Evolutionary conservation across 1,140 invertebrate genomes (phyloP).

Genomic region (Eriocheir sinensis): DNA sequence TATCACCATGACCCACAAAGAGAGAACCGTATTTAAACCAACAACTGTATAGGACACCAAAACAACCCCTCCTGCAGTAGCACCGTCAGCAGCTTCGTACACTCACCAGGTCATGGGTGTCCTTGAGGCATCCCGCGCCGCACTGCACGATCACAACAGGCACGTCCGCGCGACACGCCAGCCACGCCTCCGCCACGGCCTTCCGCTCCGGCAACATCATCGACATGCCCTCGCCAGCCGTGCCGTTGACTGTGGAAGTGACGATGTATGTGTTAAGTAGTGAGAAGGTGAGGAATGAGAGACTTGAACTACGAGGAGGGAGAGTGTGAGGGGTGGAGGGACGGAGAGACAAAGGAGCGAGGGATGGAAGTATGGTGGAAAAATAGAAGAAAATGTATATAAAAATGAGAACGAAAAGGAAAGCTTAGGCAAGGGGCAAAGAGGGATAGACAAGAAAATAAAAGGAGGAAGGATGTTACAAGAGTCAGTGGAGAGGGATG

Average conservation of each 20-base stretch:
- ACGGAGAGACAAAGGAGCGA: no score
- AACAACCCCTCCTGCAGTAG: no score
- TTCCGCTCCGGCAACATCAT: constrained; percentile 58
- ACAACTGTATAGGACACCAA: no score
- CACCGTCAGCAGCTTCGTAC: no score
- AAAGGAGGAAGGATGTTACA: no score
- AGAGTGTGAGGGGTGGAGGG: not conserved
- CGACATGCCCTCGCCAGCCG: constrained; percentile 58
- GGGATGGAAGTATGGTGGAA: no score
- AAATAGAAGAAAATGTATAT: no score
- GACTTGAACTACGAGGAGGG: not conserved
- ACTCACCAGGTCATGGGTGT: constrained; percentile 57
- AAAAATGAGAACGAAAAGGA: no score
- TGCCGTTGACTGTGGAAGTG: constrained; percentile 49
- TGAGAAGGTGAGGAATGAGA: not conserved
- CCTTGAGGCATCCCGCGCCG: constrained; percentile 57
- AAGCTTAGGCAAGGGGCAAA: no score
- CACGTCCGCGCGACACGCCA: constrained; percentile 45
- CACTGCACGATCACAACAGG: constrained; percentile 57
- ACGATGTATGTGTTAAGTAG: not conserved
- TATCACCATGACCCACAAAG: no score
- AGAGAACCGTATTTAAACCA: no score
- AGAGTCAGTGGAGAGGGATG: not conserved
- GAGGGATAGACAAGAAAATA: no score
- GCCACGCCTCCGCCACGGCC: constrained; percentile 57